Percentiles rank a stretch among this genome's conserved stretches.
phyloP scores from a whole-genome alignment of 2,113 vertebrate species.

The Thinocorus orbignyianus region DNA sequence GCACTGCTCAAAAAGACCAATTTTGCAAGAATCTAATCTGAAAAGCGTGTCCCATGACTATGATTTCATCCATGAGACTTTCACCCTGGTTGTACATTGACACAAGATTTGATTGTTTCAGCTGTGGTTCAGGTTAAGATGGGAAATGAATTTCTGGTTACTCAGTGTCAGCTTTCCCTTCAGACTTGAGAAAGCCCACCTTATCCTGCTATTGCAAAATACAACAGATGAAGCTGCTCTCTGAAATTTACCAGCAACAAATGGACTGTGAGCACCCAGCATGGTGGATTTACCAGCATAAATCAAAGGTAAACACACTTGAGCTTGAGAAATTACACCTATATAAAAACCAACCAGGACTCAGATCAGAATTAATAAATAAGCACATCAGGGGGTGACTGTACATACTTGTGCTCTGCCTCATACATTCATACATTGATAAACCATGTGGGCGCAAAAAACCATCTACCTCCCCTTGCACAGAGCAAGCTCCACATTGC shows the following conservation, averaged over 20 bases:
- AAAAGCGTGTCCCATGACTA: accelerated
- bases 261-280: not conserved
- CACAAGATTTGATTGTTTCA: not conserved
- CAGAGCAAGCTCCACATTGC: not conserved
- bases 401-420: not conserved
- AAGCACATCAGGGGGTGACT: not conserved
- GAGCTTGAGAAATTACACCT: not conserved
- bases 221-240: not conserved
- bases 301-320: not conserved
- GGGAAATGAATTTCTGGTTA: not conserved
- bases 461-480: not conserved
- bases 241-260: not conserved
- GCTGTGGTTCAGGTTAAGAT: not conserved
- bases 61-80: not conserved
- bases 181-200: not conserved
- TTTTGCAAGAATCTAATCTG: not conserved
- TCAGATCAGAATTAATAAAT: not conserved
- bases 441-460: not conserved
- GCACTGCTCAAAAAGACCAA: accelerated
- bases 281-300: not conserved
- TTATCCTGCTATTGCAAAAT: not conserved
- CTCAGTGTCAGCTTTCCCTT: not conserved
- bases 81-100: not conserved
- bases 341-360: not conserved
- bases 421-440: not conserved